These are phyloP conservation scores for Sander lucioperca DNA, from an alignment of 2,113 vertebrate genomes.

Conservation along the genomic window DNA sequence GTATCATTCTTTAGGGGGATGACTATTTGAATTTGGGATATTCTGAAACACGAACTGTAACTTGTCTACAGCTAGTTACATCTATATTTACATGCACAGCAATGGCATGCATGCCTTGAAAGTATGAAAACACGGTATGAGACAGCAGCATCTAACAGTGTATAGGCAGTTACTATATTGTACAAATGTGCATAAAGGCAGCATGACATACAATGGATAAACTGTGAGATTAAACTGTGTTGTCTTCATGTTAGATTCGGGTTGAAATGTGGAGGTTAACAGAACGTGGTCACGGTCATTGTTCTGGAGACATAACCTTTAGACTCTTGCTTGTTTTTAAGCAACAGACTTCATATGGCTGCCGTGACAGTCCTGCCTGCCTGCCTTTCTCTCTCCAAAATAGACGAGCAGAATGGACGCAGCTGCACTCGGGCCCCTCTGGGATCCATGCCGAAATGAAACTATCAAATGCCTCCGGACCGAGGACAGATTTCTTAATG, in stretches of 20 bases:
- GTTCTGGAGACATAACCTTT: slow-evolving; percentile 46
- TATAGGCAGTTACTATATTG: background rate
- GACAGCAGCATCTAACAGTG: background rate
- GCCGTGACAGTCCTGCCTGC: slow-evolving; percentile 57
- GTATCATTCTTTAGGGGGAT: background rate
- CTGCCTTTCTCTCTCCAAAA: slow-evolving; percentile 67
- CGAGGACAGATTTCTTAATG: slow-evolving; percentile 82
- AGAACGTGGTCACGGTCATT: slow-evolving; percentile 34
- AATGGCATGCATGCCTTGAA: background rate
- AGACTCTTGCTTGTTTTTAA: slow-evolving; percentile 58
- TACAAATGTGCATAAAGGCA: background rate
- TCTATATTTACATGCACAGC: background rate
- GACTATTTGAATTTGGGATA: background rate
- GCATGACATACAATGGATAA: background rate
- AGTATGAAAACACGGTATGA: background rate
- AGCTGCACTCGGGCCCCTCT: slow-evolving; percentile 77
- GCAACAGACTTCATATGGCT: slow-evolving; percentile 62
- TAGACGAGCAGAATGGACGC: slow-evolving; percentile 75
- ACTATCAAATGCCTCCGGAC: slow-evolving; percentile 78
- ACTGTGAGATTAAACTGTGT: slow-evolving; percentile 3
- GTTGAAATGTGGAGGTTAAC: slow-evolving; percentile 31
- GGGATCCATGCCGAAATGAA: slow-evolving; percentile 77
- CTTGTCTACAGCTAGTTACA: too few species aligned
- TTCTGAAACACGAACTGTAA: background rate
- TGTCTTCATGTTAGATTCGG: slow-evolving; percentile 11